Evolutionary conservation across 2,888 invertebrate species (phyloP), one percentile per base, ranked within the genome.

Genomic region (Athripsodes cinereus): DNA sequence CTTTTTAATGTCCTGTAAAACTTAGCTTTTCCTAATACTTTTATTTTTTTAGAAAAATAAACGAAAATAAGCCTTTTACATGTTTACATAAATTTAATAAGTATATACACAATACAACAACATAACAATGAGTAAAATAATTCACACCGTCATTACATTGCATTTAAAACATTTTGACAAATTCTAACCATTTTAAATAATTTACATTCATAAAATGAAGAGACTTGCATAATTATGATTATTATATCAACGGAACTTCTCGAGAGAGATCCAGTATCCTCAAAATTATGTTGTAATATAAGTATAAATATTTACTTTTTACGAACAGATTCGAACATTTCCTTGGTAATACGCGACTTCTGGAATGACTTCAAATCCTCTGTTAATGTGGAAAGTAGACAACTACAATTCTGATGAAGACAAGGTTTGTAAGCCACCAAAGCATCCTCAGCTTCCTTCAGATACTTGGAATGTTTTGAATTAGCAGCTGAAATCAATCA

Each of bases 291-390:
- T 11, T 8, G 6, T 31, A 31, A 31, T 11, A 31, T 31, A 31
- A 31, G 11, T n/a, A 40, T 40, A 40, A 40, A 40, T 13, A 16
- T 26, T n/a, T 49, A 59, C 61, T 58, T 64, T 35, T 61, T 64
- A 62, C 64, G 74, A 35, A 88, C 82, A 49, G 71, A 69, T 46
- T 84, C 74, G 64, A 94, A 81, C 69, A 83, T 75, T 63, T 85
- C 76, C 66, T 81, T 77, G 0, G 80, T 82, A 59, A 96, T 90
- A 47, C 93, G 93, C 48, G 70, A 68, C 66, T 80, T 74, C 64
- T 78, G 74, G 72, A 89, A 96, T 5, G 83, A 78, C 54, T 72
- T 72, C 55, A 96, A 76, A 71, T 95, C 92, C 22, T 79, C 72
- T 11, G 79, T 71, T 56, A 94, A 84, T 5, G 87, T 82, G 65